Conservation (phyloP, 2,888 invertebrate species). For the Cacoxenus indagator region DNA sequence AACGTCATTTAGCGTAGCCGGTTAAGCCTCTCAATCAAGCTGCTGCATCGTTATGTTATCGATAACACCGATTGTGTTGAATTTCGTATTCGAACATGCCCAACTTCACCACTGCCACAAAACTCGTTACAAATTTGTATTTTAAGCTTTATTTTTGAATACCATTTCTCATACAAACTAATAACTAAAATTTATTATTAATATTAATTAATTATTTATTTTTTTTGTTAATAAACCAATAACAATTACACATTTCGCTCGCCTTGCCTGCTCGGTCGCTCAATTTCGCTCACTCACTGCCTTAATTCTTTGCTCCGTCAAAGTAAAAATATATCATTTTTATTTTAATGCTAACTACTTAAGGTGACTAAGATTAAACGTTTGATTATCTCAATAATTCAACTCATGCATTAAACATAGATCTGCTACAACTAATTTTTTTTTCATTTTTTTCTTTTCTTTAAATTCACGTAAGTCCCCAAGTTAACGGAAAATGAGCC, state of each 20-base stretch:
- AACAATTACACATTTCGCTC: constrained; percentile 13
- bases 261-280: not conserved
- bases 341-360: constrained; percentile 54
- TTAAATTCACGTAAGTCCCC: not conserved
- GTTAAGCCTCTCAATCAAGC: too few species aligned
- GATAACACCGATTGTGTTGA: too few species aligned
- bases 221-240: constrained; percentile 32
- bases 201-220: constrained; percentile 29
- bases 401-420: not conserved
- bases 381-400: not conserved
- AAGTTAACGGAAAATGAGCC: not conserved
- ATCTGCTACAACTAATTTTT: too few species aligned
- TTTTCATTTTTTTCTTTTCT: not conserved
- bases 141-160: constrained; percentile 61
- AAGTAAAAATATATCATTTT: constrained; percentile 1
- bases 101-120: too few species aligned
- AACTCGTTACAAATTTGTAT: constrained; percentile 35
- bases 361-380: constrained; percentile 37
- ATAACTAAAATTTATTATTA: constrained; percentile 42
- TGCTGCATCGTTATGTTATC: too few species aligned
- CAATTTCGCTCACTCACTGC: not conserved
- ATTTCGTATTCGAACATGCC: too few species aligned
- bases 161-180: constrained; percentile 59
- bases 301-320: not conserved
- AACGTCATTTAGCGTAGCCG: too few species aligned